A percentile compares a stretch with the other conserved stretches of the same genome.
Evolutionary conservation across 2,888 invertebrate species (phyloP).

Genomic region (Eupithecia exiguata): DNA sequence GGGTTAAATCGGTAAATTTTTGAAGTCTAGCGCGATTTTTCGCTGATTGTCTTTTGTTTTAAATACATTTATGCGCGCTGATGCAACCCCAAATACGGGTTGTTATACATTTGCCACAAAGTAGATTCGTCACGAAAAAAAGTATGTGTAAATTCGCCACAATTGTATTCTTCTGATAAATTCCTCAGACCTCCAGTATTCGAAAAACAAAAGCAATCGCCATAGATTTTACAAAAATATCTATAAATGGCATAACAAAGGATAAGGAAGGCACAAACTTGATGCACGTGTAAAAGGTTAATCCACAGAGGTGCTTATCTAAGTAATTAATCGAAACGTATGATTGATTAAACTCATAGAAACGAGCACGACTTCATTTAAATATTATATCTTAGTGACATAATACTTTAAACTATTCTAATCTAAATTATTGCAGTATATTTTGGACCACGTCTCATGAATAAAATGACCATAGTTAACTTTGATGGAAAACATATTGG

Average conservation of each 20-base stretch:
- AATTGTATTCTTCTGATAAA: no score
- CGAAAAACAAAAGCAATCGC: no score
- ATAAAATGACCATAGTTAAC: constrained; percentile 68
- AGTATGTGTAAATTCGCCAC: no score
- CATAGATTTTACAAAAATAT: no score
- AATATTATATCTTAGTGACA: constrained; percentile 81
- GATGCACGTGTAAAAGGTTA: constrained; percentile 10
- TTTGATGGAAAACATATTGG: constrained; percentile 69
- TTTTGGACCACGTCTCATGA: constrained; percentile 76
- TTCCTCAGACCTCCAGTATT: no score
- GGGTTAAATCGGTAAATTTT: not conserved
- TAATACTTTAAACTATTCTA: constrained; percentile 80
- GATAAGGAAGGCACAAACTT: not conserved
- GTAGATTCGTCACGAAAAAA: no score
- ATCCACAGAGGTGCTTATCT: constrained; percentile 73
- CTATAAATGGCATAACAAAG: not conserved
- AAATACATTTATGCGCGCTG: no score
- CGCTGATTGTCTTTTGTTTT: no score
- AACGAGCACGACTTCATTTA: constrained; percentile 79
- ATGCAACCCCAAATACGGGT: no score
- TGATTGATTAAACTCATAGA: constrained; percentile 83
- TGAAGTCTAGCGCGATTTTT: no score
- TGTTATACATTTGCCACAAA: no score
- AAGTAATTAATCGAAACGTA: constrained; percentile 81
- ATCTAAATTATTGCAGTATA: constrained; percentile 78